A percentile compares a stretch with the other conserved stretches of the same genome.
Evolutionary conservation across 2,797 vertebrate species (phyloP).

Genomic region (Melanotaenia boesemani): DNA sequence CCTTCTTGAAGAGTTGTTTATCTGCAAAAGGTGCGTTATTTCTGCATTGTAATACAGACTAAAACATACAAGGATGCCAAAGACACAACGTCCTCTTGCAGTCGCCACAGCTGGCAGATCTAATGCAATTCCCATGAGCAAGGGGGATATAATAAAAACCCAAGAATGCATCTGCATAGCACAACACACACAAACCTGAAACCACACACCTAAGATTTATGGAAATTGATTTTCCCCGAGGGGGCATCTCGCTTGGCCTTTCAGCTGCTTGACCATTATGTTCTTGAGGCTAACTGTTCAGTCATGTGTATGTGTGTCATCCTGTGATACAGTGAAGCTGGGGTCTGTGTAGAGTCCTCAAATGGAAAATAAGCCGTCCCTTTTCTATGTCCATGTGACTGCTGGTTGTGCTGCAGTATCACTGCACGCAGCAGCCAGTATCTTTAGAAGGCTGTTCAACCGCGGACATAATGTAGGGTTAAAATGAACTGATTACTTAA

Average conservation of each 20-base stretch:
- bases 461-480: neutral
- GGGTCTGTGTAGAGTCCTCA: slow-evolving; percentile 7
- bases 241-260: slow-evolving; percentile 25
- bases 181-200: slow-evolving; percentile 11
- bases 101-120: slow-evolving; percentile 40
- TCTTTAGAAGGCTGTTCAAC: neutral
- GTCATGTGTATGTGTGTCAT: slow-evolving; percentile 36
- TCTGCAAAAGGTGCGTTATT: slow-evolving; percentile 42
- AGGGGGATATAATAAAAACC: slow-evolving; percentile 19
- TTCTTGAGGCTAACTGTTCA: slow-evolving; percentile 22
- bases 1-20: slow-evolving; percentile 10
- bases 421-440: neutral
- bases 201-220: slow-evolving; percentile 35
- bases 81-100: slow-evolving; percentile 16
- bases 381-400: neutral
- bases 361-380: neutral
- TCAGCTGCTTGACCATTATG: slow-evolving; percentile 49
- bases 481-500: slow-evolving; percentile 25
- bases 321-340: neutral
- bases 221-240: slow-evolving; percentile 56
- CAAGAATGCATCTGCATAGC: slow-evolving; percentile 5
- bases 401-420: neutral
- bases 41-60: slow-evolving; percentile 24
- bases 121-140: slow-evolving; percentile 43
- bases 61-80: slow-evolving; percentile 6